These are phyloP conservation scores for Diarsia mendica DNA, from an alignment of 2,888 invertebrate species.

Conservation along the genomic window DNA sequence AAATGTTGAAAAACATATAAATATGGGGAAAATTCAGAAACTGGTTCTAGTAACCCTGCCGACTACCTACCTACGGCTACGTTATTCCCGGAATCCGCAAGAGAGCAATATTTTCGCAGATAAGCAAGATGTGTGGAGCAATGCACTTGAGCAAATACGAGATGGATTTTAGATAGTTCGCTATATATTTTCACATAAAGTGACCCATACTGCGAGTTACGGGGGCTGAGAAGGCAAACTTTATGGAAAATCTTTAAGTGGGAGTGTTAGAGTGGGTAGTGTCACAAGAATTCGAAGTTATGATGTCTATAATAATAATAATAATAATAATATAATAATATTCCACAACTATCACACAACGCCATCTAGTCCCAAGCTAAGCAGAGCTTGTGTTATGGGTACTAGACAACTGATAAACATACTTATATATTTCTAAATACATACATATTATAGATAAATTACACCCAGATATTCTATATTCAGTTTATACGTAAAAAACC, in stretches of 20 bases:
- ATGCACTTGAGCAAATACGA: conserved; percentile 68
- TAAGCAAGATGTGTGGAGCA: conserved; percentile 70
- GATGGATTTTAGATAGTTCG: conserved; percentile 62
- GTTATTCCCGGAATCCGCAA: conserved; percentile 58
- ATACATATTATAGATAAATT: no score
- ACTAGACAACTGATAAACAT: no score
- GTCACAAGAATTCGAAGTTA: background rate
- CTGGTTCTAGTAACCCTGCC: background rate
- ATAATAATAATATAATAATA: no score
- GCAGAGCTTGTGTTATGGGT: no score
- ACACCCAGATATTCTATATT: no score
- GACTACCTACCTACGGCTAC: conserved; percentile 41
- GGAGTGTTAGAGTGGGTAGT: background rate
- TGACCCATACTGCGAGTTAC: conserved; percentile 48
- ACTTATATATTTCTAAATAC: no score
- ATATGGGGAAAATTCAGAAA: background rate
- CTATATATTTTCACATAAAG: conserved; percentile 58
- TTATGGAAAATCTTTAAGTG: conserved; percentile 16
- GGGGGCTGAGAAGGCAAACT: conserved; percentile 23
- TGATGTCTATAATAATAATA: no score
- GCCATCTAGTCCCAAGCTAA: no score
- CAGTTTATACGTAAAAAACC: background rate
- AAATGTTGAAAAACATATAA: background rate
- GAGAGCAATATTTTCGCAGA: conserved; percentile 67
- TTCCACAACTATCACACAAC: no score